These are phyloP conservation scores for Stratiomys singularior DNA, from an alignment of 2,888 invertebrate species.

Conservation along the genomic window DNA sequence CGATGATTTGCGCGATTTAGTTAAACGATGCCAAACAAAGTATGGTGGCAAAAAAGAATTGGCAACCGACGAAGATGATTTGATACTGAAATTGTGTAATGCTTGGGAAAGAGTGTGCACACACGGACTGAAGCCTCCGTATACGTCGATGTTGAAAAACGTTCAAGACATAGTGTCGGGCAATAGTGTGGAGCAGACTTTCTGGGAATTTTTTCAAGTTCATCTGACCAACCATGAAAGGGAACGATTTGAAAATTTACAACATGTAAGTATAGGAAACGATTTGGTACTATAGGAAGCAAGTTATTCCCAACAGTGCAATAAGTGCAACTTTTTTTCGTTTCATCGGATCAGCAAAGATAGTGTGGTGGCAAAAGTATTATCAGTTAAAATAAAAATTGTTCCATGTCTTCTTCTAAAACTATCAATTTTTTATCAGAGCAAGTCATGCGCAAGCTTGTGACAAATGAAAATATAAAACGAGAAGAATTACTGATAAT, in stretches of 20 bases:
- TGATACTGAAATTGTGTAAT: constrained; percentile 71
- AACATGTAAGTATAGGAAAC: constrained; percentile 64
- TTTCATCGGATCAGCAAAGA: too few species aligned
- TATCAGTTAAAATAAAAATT: too few species aligned
- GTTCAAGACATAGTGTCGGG: constrained; percentile 78
- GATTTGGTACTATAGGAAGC: too few species aligned
- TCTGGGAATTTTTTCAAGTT: constrained; percentile 82
- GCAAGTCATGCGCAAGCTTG: too few species aligned
- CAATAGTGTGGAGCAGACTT: constrained; percentile 66
- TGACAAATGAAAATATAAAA: too few species aligned
- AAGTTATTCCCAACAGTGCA: too few species aligned
- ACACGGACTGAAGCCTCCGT: constrained; percentile 78
- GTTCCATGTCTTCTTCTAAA: too few species aligned
- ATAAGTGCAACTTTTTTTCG: too few species aligned
- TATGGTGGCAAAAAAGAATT: constrained; percentile 90
- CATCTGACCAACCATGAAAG: constrained; percentile 89
- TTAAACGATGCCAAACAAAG: constrained; percentile 75
- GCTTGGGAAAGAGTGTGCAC: constrained; percentile 81
- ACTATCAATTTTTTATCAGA: too few species aligned
- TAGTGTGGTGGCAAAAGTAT: too few species aligned
- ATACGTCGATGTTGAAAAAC: constrained; percentile 71
- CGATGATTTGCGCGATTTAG: constrained; percentile 58
- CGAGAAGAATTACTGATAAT: too few species aligned
- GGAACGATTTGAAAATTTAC: constrained; percentile 81
- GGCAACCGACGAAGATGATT: constrained; percentile 85